These are phyloP conservation scores for Burhinus bistriatus DNA, from an alignment of 2,113 vertebrate species.

Conservation along the genomic window DNA sequence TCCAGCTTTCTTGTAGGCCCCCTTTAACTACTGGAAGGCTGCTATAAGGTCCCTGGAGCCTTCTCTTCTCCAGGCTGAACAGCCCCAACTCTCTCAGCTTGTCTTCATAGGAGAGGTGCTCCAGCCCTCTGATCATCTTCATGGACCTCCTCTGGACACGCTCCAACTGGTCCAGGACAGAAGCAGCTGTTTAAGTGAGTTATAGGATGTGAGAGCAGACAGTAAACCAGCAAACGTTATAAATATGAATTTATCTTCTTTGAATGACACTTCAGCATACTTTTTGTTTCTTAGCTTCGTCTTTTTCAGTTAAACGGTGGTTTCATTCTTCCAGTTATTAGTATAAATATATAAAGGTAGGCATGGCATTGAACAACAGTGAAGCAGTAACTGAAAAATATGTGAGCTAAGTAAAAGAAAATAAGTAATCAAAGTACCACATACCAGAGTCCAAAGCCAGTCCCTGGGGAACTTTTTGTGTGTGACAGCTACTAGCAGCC, in stretches of 20 bases:
- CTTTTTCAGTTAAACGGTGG: not conserved
- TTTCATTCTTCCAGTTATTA: not conserved
- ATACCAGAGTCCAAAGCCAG: not conserved
- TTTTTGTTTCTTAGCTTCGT: not conserved
- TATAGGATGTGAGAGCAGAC: not conserved
- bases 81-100: too few relatives aligned
- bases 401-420: not conserved
- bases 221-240: not conserved
- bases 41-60: too few relatives aligned
- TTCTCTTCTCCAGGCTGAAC: too few relatives aligned
- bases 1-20: too few relatives aligned
- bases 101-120: too few relatives aligned
- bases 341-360: not conserved
- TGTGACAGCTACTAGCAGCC: not conserved
- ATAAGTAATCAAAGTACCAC: not conserved
- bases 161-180: too few relatives aligned
- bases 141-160: too few relatives aligned
- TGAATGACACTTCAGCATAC: not conserved
- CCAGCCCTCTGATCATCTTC: too few relatives aligned
- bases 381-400: not conserved
- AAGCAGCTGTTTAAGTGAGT: not conserved
- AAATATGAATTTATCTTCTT: not conserved
- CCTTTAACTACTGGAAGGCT: too few relatives aligned
- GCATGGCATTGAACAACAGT: not conserved
- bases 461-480: not conserved